Base-by-base conservation (phyloP, 2,113 vertebrate genomes). In the Centropus unirufus region DNA sequence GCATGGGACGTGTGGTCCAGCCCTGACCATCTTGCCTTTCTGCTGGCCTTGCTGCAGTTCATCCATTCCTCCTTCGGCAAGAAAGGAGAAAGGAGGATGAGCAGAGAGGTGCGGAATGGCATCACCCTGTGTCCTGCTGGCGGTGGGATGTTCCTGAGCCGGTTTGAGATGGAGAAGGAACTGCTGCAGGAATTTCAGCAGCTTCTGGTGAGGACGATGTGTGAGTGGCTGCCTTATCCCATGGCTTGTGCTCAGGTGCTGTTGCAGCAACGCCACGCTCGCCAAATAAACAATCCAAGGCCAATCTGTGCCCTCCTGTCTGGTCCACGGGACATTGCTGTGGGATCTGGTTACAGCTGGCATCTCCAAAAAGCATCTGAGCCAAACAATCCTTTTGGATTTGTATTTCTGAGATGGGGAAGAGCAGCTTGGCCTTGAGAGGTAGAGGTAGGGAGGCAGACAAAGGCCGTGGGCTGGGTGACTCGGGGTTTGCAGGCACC, bases 71-170 rank as follows among this genome's bases (percentile, higher is more conserved):
- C n/a, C 34, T 44, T 51, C 27, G 80, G 32, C 67, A n/a, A 89
- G 69, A 76, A 46, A 72, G 59, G 67, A 70, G 47, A 21, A 58
- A 34, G 64, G 26, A 85, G 44, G 32, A 57, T 0, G 1, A 87
- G 66, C 59, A 34, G n/a, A 46, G 69, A 78, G 87, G 67, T 83
- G 93, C 91, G 83, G 57, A 87, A 32, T 8, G 18, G 39, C 46
- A 9, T 39, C 5, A 2, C 20, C 34, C 58, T 36, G 17, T 0
- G 0, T 78, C 36, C 51, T 42, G 55, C 64, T 77, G 51, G 54
- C 9, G 10, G 15, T 16, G 51, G 55, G 55, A n/a, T 14, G 29
- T 11, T 20, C 57, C 66, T 11, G 6, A 42, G 32, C 44, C 66
- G 52, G 8, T 55, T 88, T 62, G 69, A 62, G 66, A 12, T 62